Conservation (phyloP, 2,797 vertebrate species). For the Sebastes glaucus region DNA sequence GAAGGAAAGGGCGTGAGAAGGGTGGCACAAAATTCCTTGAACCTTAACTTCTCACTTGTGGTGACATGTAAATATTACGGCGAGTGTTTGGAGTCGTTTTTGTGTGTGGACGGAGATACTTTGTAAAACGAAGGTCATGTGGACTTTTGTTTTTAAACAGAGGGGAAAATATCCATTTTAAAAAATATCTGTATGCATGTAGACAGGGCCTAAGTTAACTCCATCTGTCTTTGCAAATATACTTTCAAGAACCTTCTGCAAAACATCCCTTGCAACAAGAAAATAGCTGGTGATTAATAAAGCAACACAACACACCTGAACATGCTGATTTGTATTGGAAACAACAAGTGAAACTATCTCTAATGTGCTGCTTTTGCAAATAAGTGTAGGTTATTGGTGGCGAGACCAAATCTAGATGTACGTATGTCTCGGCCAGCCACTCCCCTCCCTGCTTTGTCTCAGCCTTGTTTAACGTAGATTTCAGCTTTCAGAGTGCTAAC, state of each 20-base stretch:
- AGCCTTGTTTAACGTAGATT: constrained; percentile 3
- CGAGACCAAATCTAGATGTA: neutral
- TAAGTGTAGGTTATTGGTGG: neutral
- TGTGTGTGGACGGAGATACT: too few relatives aligned
- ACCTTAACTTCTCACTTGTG: too few relatives aligned
- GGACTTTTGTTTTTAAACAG: too few relatives aligned
- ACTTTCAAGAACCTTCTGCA: neutral
- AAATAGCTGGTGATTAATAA: neutral
- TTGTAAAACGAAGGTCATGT: too few relatives aligned
- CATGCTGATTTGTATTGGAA: neutral
- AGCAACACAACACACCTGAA: neutral
- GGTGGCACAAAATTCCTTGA: too few relatives aligned
- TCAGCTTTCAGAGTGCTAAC: neutral
- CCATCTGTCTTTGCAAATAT: neutral
- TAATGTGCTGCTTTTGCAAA: neutral
- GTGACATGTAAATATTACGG: too few relatives aligned
- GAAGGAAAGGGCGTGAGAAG: too few relatives aligned
- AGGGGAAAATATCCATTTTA: too few relatives aligned
- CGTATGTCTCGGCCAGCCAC: too few relatives aligned
- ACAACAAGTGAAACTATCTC: neutral
- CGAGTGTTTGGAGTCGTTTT: too few relatives aligned
- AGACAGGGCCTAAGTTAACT: neutral
- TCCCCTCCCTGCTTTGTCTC: neutral
- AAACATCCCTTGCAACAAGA: neutral
- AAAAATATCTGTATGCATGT: too few relatives aligned